These are phyloP conservation scores for Mus musculus DNA, from an alignment of 2,113 vertebrate species.

Conservation along the genomic window GRCm39 chr16:9532501-9533000, in stretches of 20 bases:
- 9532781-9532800: background rate
- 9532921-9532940: too few relatives aligned
- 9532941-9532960: background rate
- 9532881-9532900: background rate
- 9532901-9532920: background rate
- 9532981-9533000: background rate
- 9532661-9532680: background rate
- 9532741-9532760: background rate
- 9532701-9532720: background rate
- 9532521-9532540: too few relatives aligned
- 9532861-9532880: background rate
- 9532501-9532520: background rate
- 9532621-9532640: background rate
- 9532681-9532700: background rate
- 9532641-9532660: background rate
- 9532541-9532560: background rate
- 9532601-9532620: background rate
- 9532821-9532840: background rate
- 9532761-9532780: too few relatives aligned
- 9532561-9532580: background rate
- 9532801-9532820: background rate
- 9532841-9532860: background rate
- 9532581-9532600: background rate
- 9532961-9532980: background rate
- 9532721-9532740: background rate